A percentile compares a stretch with the other conserved stretches of the same genome.
phyloP scores from a whole-genome alignment of 2,113 vertebrate genomes.

The Callionymus lyra region DNA sequence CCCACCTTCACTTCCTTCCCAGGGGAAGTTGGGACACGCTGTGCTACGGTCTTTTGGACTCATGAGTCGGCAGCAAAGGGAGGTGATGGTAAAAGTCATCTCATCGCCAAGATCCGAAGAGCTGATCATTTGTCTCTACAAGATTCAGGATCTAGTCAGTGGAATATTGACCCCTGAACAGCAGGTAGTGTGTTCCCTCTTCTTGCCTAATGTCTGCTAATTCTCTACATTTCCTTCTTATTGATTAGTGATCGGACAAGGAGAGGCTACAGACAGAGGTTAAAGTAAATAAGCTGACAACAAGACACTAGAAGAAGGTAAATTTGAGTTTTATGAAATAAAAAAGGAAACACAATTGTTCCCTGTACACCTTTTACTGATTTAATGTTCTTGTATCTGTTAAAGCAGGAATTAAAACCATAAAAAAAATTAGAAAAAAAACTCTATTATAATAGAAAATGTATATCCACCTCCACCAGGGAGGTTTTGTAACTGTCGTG shows the following conservation, averaged over 20 bases:
- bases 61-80: constrained; percentile 16
- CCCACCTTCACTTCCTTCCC: constrained; percentile 26
- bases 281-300: constrained; percentile 1
- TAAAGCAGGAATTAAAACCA: too few species aligned
- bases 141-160: constrained; percentile 45
- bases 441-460: too few species aligned
- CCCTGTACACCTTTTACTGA: too few species aligned
- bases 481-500: too few species aligned
- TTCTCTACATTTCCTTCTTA: constrained; percentile 64
- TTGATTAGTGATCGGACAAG: constrained; percentile 69
- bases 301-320: constrained; percentile 11
- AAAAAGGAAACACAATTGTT: too few species aligned
- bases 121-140: constrained; percentile 13
- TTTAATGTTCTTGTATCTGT: too few species aligned
- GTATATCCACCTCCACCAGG: too few species aligned
- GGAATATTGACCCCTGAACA: constrained; percentile 49
- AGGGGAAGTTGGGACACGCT: constrained; percentile 17
- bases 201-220: constrained; percentile 67
- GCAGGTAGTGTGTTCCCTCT: constrained; percentile 50
- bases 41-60: constrained; percentile 8
- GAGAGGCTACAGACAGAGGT: constrained; percentile 35
- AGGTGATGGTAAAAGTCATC: constrained; percentile 1
- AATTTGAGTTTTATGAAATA: constrained; percentile 26
- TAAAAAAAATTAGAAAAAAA: too few species aligned
- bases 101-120: background rate